These are phyloP conservation scores for Archaeoteleia sp. DNA, from an alignment of 2,888 invertebrate genomes.

Conservation along the genomic window DNA sequence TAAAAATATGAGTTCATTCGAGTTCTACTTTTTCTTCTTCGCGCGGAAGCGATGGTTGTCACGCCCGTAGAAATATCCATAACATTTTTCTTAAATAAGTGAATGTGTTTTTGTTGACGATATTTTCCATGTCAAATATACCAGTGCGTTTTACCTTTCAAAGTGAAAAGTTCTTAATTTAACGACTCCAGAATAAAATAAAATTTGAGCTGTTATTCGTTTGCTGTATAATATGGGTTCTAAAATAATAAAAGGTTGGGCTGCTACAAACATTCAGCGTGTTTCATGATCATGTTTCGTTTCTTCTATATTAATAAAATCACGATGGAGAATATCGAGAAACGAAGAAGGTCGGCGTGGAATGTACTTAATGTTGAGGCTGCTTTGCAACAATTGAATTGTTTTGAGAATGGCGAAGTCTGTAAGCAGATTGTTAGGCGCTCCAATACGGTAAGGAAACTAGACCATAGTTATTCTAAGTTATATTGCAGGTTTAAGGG, in stretches of 20 bases:
- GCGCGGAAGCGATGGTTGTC: conserved; percentile 34
- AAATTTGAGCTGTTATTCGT: too few relatives aligned
- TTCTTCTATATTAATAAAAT: conserved; percentile 12
- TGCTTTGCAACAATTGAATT: conserved; percentile 69
- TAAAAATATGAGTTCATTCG: conserved; percentile 43
- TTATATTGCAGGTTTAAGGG: too few relatives aligned
- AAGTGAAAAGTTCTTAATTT: too few relatives aligned
- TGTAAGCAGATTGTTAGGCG: conserved; percentile 59
- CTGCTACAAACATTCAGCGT: too few relatives aligned
- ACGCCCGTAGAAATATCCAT: conserved; percentile 10
- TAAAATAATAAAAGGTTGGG: not conserved
- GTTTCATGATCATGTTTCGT: too few relatives aligned
- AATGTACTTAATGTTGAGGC: conserved; percentile 73
- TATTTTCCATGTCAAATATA: too few relatives aligned
- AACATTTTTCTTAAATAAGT: too few relatives aligned
- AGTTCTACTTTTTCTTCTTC: conserved; percentile 46
- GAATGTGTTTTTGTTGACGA: too few relatives aligned
- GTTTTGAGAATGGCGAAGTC: conserved; percentile 61
- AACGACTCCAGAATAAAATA: too few relatives aligned
- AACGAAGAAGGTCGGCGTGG: conserved; percentile 75
- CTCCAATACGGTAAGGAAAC: conserved; percentile 69
- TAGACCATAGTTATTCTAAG: too few relatives aligned
- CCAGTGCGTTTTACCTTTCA: too few relatives aligned
- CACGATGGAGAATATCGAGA: conserved; percentile 68
- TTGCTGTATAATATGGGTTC: too few relatives aligned